Evolutionary conservation across 2,113 vertebrate species (phyloP).

Genomic region (Empidonax traillii): DNA sequence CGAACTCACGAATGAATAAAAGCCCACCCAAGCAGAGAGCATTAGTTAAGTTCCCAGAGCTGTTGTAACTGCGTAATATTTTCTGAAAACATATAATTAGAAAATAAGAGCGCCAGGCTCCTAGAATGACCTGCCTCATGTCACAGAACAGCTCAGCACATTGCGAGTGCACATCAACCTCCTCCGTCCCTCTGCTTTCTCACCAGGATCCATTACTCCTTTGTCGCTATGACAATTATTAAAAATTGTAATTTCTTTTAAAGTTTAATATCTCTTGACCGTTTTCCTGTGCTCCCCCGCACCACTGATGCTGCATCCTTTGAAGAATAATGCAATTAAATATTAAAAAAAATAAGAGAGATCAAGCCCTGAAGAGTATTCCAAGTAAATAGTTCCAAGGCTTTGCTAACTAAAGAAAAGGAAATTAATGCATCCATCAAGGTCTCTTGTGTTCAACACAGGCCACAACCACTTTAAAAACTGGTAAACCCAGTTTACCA

Average conservation of each 20-base stretch:
- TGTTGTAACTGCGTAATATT: neutral
- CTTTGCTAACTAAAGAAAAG: neutral
- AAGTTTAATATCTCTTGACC: neutral
- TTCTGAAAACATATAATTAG: neutral
- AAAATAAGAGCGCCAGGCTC: neutral
- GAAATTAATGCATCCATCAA: neutral
- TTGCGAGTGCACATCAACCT: rapidly evolving
- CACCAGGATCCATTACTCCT: neutral
- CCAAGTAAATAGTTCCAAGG: neutral
- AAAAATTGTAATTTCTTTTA: neutral
- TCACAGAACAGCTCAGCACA: rapidly evolving
- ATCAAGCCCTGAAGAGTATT: neutral
- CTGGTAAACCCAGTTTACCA: neutral
- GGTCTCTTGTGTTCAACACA: neutral
- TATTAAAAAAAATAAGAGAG: neutral
- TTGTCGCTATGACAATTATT: neutral
- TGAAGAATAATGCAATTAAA: neutral
- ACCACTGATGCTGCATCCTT: neutral
- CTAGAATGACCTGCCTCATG: neutral
- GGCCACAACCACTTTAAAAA: neutral
- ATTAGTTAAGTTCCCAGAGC: neutral
- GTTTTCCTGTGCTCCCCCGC: neutral
- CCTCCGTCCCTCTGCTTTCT: neutral
- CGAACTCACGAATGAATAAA: rapidly evolving
- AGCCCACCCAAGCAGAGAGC: neutral